These are phyloP conservation scores for Drosophila formosana DNA, from an alignment of 2,888 invertebrate species.

Conservation along the genomic window DNA sequence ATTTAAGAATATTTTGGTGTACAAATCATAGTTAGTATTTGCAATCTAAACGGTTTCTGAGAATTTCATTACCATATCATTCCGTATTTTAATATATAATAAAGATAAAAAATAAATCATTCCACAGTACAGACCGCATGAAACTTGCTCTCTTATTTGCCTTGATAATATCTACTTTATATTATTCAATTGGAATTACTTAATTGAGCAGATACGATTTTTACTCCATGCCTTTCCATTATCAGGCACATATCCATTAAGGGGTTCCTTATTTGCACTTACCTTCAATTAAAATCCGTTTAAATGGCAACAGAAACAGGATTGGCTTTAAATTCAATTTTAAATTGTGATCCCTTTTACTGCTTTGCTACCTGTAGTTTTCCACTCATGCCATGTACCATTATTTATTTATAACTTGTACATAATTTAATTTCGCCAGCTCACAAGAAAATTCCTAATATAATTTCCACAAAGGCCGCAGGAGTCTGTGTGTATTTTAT, in stretches of 20 bases:
- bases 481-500: slow-evolving; percentile 7
- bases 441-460: slow-evolving; percentile 25
- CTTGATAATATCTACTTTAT: too few species aligned
- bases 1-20: too few species aligned
- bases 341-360: slow-evolving; percentile 22
- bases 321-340: slow-evolving; percentile 16
- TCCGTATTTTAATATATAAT: too few species aligned
- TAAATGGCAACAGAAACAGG: slow-evolving; percentile 18
- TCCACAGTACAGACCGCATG: too few species aligned
- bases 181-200: too few species aligned
- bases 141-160: too few species aligned
- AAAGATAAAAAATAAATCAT: too few species aligned
- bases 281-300: not conserved
- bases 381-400: slow-evolving; percentile 6
- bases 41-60: too few species aligned
- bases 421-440: slow-evolving; percentile 45
- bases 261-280: not conserved
- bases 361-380: slow-evolving; percentile 5
- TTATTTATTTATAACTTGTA: slow-evolving; percentile 46
- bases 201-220: not conserved
- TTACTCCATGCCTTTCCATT: not conserved
- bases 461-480: slow-evolving; percentile 16
- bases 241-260: not conserved
- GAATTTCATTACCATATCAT: too few species aligned
- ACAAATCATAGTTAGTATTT: too few species aligned